These are phyloP conservation scores for Alethe castanea DNA, from an alignment of 2,113 vertebrate species.

Conservation along the genomic window DNA sequence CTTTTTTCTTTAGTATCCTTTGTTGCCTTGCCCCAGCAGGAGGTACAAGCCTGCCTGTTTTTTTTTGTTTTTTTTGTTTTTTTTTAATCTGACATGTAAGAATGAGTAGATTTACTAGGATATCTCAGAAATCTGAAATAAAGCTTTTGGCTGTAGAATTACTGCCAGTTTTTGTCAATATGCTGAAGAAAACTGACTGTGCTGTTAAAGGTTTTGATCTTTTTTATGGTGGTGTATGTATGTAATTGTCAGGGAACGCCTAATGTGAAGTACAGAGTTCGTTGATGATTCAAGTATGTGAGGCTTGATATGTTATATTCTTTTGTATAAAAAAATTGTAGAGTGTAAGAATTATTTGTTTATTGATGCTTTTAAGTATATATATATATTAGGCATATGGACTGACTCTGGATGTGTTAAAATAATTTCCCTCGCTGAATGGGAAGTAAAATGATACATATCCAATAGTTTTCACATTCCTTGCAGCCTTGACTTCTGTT, in stretches of 20 bases:
- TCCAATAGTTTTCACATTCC: background rate
- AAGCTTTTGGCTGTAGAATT: background rate
- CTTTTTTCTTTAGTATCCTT: background rate
- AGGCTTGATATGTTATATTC: background rate
- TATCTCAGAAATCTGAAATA: background rate
- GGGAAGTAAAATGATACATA: background rate
- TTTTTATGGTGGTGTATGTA: background rate
- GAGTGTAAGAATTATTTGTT: background rate
- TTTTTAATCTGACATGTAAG: background rate
- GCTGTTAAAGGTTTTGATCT: background rate
- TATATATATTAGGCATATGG: background rate
- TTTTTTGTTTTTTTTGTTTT: accelerated
- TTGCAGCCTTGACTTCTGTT: background rate
- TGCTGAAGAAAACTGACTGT: background rate
- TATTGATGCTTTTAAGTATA: background rate
- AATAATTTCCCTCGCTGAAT: background rate
- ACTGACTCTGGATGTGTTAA: background rate
- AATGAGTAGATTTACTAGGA: background rate
- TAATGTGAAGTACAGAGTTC: background rate
- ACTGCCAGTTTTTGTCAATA: background rate
- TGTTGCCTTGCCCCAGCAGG: background rate
- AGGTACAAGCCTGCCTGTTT: background rate
- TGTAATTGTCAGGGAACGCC: background rate
- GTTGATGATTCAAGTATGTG: background rate
- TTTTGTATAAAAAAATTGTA: background rate